Evolutionary conservation across 2,797 vertebrate genomes (phyloP).

Genomic region (Sebastes kiyomatsui): DNA sequence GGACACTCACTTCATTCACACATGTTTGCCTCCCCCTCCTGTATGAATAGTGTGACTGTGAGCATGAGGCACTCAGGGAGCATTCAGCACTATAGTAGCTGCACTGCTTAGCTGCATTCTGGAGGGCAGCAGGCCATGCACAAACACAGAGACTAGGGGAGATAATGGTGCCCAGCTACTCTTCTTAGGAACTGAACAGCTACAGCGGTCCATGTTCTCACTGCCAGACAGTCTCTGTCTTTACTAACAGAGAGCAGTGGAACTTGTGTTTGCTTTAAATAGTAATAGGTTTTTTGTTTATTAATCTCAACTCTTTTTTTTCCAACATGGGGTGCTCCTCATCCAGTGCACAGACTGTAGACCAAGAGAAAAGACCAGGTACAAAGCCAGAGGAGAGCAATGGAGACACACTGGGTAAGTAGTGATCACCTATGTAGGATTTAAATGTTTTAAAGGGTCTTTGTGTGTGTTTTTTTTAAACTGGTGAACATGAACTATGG

Average conservation of each 20-base stretch:
- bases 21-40: slow-evolving; percentile 51
- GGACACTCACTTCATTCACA: slow-evolving; percentile 39
- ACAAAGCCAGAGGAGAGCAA: slow-evolving; percentile 81
- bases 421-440: neutral
- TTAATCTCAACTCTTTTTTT: neutral
- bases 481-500: neutral
- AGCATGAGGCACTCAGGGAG: slow-evolving; percentile 33
- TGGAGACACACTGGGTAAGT: slow-evolving; percentile 78
- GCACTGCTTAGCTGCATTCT: slow-evolving; percentile 35
- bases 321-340: slow-evolving; percentile 83
- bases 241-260: slow-evolving; percentile 26
- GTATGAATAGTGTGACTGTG: slow-evolving; percentile 56
- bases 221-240: slow-evolving; percentile 21
- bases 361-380: slow-evolving; percentile 81
- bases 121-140: slow-evolving; percentile 64
- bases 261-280: slow-evolving; percentile 4
- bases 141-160: slow-evolving; percentile 50
- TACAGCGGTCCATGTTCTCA: slow-evolving; percentile 32
- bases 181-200: slow-evolving; percentile 45
- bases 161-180: slow-evolving; percentile 60
- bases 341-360: slow-evolving; percentile 81
- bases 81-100: slow-evolving; percentile 30
- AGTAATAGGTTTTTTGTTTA: neutral
- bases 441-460: neutral
- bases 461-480: neutral